These are phyloP conservation scores for Bryconaethiops microstoma DNA, from an alignment of 2,797 vertebrate genomes.

Conservation along the genomic window DNA sequence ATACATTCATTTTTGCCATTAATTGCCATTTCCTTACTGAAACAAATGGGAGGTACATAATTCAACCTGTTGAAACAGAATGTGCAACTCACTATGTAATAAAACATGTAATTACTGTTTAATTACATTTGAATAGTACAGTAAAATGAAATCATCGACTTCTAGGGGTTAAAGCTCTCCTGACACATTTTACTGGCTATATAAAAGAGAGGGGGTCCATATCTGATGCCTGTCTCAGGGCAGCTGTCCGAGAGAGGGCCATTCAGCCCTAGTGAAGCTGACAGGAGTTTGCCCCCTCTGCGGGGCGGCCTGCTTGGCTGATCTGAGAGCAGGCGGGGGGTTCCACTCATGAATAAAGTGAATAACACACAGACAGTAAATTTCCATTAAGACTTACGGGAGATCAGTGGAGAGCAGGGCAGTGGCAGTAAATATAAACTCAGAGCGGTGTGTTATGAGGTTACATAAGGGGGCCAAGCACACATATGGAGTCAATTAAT, in stretches of 20 bases:
- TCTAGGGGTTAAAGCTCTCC: not conserved
- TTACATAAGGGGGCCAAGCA: slow-evolving; percentile 16
- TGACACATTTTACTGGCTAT: not conserved
- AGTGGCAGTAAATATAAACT: slow-evolving; percentile 27
- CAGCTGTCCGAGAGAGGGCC: slow-evolving; percentile 29
- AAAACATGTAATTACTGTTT: not conserved
- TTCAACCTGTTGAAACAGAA: too few species aligned
- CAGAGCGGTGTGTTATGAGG: not conserved
- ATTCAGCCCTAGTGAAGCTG: slow-evolving; percentile 1
- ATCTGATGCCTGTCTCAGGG: slow-evolving; percentile 34
- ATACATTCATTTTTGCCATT: too few species aligned
- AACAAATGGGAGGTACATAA: too few species aligned
- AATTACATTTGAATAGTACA: not conserved
- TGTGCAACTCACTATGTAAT: too few species aligned
- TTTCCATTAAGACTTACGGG: not conserved
- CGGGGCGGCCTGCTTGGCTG: slow-evolving; percentile 15
- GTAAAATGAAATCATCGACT: not conserved
- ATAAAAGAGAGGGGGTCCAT: not conserved
- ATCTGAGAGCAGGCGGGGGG: not conserved
- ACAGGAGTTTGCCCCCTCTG: not conserved
- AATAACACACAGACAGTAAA: slow-evolving; percentile 9
- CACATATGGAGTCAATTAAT: slow-evolving; percentile 28
- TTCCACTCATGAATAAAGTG: not conserved
- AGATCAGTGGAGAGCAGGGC: slow-evolving; percentile 19
- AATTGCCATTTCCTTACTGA: too few species aligned